Evolutionary conservation across 2,113 vertebrate species (phyloP).

Genomic region (Alectura lathami): DNA sequence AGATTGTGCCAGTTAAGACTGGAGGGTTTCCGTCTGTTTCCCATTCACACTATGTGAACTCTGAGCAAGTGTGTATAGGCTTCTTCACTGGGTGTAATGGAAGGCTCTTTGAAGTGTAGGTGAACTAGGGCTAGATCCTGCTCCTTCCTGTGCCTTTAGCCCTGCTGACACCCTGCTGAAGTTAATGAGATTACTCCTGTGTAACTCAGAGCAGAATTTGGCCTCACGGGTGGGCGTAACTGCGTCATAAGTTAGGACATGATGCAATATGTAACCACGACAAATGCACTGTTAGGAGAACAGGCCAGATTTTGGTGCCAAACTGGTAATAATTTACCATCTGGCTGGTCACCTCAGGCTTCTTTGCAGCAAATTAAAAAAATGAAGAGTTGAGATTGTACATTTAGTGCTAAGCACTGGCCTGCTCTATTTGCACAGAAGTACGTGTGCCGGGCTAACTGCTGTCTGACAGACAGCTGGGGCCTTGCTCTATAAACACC

Average conservation of each 20-base stretch:
- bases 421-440: background rate
- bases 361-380: background rate
- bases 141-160: background rate
- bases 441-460: background rate
- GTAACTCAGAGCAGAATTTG: background rate
- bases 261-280: background rate
- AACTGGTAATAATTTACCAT: conserved; percentile 14
- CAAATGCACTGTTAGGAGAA: background rate
- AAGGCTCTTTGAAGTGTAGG: conserved; percentile 3
- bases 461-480: background rate
- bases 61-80: background rate
- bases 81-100: background rate
- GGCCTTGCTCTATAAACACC: background rate
- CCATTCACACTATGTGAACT: background rate
- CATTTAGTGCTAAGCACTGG: background rate
- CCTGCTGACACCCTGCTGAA: background rate
- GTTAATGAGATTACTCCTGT: background rate
- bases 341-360: conserved; percentile 7
- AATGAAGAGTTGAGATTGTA: background rate
- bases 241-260: background rate
- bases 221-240: background rate
- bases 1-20: background rate
- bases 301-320: conserved; percentile 7
- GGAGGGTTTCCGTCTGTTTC: background rate
- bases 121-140: background rate